Evolutionary conservation across 92 coral and sea anemone genomes (phyloP).

Genomic region (Epizoanthus ramosus): DNA sequence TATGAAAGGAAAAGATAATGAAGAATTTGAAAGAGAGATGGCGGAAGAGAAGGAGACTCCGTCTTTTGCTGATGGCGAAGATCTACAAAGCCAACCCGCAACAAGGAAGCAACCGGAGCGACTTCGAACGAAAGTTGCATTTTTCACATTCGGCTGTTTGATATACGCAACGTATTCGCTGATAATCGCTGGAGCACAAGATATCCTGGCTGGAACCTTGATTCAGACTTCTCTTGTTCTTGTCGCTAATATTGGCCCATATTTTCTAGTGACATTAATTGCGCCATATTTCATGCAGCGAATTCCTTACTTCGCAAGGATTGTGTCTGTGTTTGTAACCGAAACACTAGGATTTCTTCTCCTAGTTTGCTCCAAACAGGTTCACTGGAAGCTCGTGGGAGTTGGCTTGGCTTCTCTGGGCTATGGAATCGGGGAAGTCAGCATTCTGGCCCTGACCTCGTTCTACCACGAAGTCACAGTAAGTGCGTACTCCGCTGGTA

Average conservation of each 20-base stretch:
- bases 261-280: constrained; percentile 69
- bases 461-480: constrained; percentile 69
- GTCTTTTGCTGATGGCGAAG: background rate
- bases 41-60: background rate
- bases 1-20: background rate
- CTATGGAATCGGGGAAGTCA: constrained; percentile 82
- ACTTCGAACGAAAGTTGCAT: constrained; percentile 67
- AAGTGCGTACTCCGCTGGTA: constrained; percentile 77
- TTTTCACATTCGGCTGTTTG: constrained; percentile 63
- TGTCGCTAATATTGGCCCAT: constrained; percentile 81
- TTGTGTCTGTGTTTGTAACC: constrained; percentile 65
- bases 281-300: constrained; percentile 82
- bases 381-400: constrained; percentile 80
- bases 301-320: constrained; percentile 71
- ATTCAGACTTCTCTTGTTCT: constrained; percentile 86
- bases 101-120: constrained; percentile 57
- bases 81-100: background rate
- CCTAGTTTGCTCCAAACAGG: constrained; percentile 64
- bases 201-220: constrained; percentile 81
- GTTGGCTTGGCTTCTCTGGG: constrained; percentile 81
- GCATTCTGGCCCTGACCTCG: constrained; percentile 74
- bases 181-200: constrained; percentile 84
- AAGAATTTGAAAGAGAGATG: background rate
- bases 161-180: constrained; percentile 56
- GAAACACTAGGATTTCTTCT: constrained; percentile 69